Evolutionary conservation across 2,113 vertebrate species (phyloP), one percentile per base, ranked within the genome.

Genomic region (Onychorhynchus coronatus): DNA sequence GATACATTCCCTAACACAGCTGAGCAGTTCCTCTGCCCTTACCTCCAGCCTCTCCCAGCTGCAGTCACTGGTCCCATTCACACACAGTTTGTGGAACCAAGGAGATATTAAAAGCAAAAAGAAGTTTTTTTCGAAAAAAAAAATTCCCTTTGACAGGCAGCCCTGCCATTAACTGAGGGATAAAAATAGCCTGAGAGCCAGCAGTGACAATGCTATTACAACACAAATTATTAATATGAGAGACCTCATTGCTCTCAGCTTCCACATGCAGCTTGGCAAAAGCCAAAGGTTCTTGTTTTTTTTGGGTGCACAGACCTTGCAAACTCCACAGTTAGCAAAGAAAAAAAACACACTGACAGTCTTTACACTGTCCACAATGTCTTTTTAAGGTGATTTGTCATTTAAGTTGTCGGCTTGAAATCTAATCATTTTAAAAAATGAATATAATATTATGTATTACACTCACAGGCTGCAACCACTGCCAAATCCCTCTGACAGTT

Each of bases 401-500:
- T 66, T 88, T 71, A 81, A 93, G 74, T 24, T 94, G 92, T 81
- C 93, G 89, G 73, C n/a, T 39, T 86, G 85, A 92, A 96, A 88
- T 46, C 68, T 58, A 91, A 88, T 91, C 0, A 35, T 67, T 87
- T 85, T 5, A 0, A 24, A 73, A 92, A 94, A 88, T 71, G 31
- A 91, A 90, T 91, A 90, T 77, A 93, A 93, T 71, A 95, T 89
- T 82, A 78, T 53, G 85, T 68, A 78, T 87, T 84, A 85, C 66
- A 80, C 50, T 93, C 86, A 20, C 9, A 70, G 66, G 50, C 91
- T 74, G 68, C 72, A 86, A 62, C 76, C 41, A 39, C 91, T 95
- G 95, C 95, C 95, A 96, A 86, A 94, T 96, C 89, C 74, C 81
- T 80, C 80, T 79, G 87, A 73, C 91, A 88, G 44, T 95, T 94